Base-by-base conservation (phyloP, 2,113 vertebrate species). In the Oplegnathus fasciatus region DNA sequence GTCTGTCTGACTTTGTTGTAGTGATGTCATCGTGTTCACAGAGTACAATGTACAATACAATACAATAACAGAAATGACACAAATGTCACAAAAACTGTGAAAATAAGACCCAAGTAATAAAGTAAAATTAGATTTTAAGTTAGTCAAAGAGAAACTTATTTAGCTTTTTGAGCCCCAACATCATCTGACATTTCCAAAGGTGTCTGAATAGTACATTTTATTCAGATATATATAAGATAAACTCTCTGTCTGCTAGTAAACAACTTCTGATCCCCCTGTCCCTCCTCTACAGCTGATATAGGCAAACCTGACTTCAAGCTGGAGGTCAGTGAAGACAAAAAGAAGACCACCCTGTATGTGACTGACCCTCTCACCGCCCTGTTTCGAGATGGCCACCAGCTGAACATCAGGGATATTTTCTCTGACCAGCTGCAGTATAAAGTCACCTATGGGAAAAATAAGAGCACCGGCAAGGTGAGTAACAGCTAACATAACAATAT, bases 401-500 rank as follows among this genome's bases (percentile, higher is more conserved):
- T 92, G 81, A 97, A 61, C 61, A 89, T 99, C 81, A 94, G 94
- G 58, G 96, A 98, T 5, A 88, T 99, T 83, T 98, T 98, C 85
- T 86, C 91, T 64, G 61, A 94, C 5, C 66, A 97, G 32, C 90
- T 99, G 32, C 80, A 84, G 65, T 99, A 99, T 24, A 96, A 42
- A 26, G 94, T 99, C 54, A 94, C 83, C 50, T 99, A 98, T 50
- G 93, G 95, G 90, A 98, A 88, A 91, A 96, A 96, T 1, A 85
- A 91, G 81, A 98, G 97, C 92, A 96, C 97, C 0, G 98, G 98
- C 83, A 97, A 96, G 96, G 98, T 99, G 83, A 94, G 94, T 17
- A 5, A 0, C 4, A 50, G 46, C 26, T n/a, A 7, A 71, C 30
- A 0, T 10, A 24, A 30, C 28, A 8, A 4, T 9, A 24, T n/a